These are phyloP conservation scores for Nannoperca australis DNA, from an alignment of 2,797 vertebrate species.

Conservation along the genomic window DNA sequence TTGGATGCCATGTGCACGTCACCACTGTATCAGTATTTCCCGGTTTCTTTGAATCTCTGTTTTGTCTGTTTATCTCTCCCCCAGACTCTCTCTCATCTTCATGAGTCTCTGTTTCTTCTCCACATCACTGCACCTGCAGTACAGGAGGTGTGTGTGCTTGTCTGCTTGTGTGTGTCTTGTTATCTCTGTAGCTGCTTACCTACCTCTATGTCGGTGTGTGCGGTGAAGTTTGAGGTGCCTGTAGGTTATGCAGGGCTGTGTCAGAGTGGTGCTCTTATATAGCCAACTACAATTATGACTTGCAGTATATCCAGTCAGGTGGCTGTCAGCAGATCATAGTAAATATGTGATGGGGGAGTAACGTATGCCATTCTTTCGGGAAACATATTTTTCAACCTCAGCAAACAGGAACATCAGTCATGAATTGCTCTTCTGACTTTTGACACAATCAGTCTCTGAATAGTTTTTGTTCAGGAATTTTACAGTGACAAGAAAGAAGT, in stretches of 20 bases:
- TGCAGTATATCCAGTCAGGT: slow-evolving; percentile 68
- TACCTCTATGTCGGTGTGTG: slow-evolving; percentile 18
- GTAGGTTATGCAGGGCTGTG: slow-evolving; percentile 1
- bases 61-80: slow-evolving; percentile 5
- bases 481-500: not conserved
- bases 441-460: not conserved
- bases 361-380: not conserved
- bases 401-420: slow-evolving; percentile 7
- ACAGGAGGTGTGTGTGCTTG: slow-evolving; percentile 16
- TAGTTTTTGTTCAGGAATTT: not conserved
- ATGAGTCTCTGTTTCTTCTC: slow-evolving; percentile 1
- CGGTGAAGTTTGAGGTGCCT: slow-evolving; percentile 21
- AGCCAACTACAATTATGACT: slow-evolving; percentile 47
- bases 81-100: slow-evolving; percentile 2
- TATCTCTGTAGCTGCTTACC: slow-evolving; percentile 60
- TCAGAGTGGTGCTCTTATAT: slow-evolving; percentile 60
- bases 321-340: slow-evolving; percentile 63
- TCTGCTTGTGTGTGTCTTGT: slow-evolving; percentile 4
- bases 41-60: slow-evolving; percentile 5
- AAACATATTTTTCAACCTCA: slow-evolving; percentile 17
- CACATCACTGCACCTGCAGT: slow-evolving; percentile 7
- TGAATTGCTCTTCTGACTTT: not conserved
- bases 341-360: slow-evolving; percentile 9
- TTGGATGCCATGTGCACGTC: not conserved
- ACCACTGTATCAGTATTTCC: not conserved